phyloP scores from a whole-genome alignment of 1,140 invertebrate species.

The Calliphora vicina region DNA sequence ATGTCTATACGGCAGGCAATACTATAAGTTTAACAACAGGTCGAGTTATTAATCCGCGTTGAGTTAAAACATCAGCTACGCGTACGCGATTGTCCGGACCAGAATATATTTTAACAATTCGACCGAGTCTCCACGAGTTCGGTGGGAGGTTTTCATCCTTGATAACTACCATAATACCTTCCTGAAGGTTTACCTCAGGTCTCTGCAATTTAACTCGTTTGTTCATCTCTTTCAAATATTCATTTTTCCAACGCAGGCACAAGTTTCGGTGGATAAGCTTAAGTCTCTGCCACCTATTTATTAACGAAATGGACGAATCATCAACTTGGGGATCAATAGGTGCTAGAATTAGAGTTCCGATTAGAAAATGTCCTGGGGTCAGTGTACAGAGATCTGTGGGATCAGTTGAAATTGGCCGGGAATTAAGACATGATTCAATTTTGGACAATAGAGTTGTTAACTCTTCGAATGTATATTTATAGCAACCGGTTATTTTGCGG shows the following conservation, averaged over 20 bases:
- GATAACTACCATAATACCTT: neutral
- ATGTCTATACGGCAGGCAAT: neutral
- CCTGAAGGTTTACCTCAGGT: neutral
- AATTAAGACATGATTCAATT: slow-evolving; percentile 42
- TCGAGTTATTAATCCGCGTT: neutral
- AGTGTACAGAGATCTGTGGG: neutral
- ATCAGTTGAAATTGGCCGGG: slow-evolving; percentile 39
- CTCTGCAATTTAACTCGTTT: neutral
- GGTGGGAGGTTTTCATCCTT: neutral
- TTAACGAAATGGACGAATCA: neutral
- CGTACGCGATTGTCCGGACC: neutral
- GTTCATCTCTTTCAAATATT: neutral
- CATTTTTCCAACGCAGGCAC: neutral
- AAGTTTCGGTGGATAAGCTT: neutral
- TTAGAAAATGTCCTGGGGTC: neutral
- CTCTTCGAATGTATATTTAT: slow-evolving; percentile 34
- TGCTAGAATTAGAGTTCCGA: neutral
- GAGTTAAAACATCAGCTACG: neutral
- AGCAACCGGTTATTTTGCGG: neutral
- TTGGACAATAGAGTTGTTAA: neutral
- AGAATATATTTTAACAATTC: neutral
- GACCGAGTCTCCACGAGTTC: neutral
- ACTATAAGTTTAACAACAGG: neutral
- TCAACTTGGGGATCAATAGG: neutral
- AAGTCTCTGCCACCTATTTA: neutral